phyloP scores from a whole-genome alignment of 1,140 invertebrate genomes.

The Pissodes strobi region DNA sequence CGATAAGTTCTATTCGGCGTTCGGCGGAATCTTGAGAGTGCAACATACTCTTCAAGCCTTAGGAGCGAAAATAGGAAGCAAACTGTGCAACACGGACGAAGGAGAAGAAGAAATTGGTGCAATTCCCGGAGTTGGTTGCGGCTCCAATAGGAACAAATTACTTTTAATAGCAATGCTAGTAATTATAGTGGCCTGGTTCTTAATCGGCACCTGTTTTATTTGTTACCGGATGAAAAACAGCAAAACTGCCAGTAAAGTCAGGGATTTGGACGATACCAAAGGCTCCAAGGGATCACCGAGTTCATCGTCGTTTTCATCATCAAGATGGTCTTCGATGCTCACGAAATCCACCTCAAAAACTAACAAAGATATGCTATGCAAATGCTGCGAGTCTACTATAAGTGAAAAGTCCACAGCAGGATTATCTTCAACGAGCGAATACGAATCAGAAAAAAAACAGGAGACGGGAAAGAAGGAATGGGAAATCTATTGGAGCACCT shows the following conservation, averaged over 20 bases:
- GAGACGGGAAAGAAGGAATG: not conserved
- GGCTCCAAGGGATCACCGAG: constrained; percentile 3
- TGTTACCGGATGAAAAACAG: constrained; percentile 46
- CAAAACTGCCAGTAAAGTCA: no score
- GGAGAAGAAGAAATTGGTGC: constrained; percentile 28
- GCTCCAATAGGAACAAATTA: constrained; percentile 23
- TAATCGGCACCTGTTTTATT: constrained; percentile 48
- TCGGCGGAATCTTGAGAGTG: constrained; percentile 63
- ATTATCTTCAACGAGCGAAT: constrained; percentile 33
- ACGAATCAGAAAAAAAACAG: constrained; percentile 26
- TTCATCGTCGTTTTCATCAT: constrained; percentile 18
- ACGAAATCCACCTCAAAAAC: constrained; percentile 32
- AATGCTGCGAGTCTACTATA: constrained; percentile 27
- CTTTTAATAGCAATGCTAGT: constrained; percentile 45
- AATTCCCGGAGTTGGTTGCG: constrained; percentile 2
- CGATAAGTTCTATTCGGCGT: constrained; percentile 65
- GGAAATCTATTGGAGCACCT: not conserved
- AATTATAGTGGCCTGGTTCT: constrained; percentile 50
- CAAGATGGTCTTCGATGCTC: constrained; percentile 31
- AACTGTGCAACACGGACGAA: constrained; percentile 19
- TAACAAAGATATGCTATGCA: constrained; percentile 16
- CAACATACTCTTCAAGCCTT: constrained; percentile 59
- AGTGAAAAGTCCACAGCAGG: constrained; percentile 30
- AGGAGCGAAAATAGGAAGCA: constrained; percentile 16
- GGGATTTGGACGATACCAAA: not conserved